phyloP scores from a whole-genome alignment of 2,888 invertebrate species.

The Lycia hirtaria region DNA sequence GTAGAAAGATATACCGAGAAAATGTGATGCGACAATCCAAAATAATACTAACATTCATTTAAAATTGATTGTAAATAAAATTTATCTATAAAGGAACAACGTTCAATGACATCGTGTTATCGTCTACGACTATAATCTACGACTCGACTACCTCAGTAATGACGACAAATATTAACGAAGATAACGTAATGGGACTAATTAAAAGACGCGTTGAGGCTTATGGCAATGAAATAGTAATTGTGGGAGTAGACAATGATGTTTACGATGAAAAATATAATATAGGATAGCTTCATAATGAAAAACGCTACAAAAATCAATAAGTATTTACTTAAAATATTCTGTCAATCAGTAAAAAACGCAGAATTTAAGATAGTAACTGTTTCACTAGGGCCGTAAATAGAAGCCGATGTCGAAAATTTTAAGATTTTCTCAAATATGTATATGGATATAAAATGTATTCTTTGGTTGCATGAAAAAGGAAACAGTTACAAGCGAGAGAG shows the following conservation, averaged over 20 bases:
- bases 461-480: no score
- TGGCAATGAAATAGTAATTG: background rate
- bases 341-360: no score
- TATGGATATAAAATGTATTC: no score
- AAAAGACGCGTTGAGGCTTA: constrained; percentile 14
- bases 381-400: no score
- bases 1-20: background rate
- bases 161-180: constrained; percentile 26
- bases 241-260: no score
- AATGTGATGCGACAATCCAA: constrained; percentile 35
- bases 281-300: no score
- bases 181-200: constrained; percentile 34
- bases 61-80: constrained; percentile 35
- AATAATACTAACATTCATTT: background rate
- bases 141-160: constrained; percentile 17
- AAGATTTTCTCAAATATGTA: no score
- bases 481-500: no score
- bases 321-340: no score
- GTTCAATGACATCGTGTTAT: constrained; percentile 62
- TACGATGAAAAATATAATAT: background rate
- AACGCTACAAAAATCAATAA: no score
- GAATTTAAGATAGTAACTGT: no score
- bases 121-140: constrained; percentile 28
- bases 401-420: no score
- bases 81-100: constrained; percentile 50